Evolutionary conservation across 2,113 vertebrate species (phyloP).

Genomic region (Pionites leucogaster): DNA sequence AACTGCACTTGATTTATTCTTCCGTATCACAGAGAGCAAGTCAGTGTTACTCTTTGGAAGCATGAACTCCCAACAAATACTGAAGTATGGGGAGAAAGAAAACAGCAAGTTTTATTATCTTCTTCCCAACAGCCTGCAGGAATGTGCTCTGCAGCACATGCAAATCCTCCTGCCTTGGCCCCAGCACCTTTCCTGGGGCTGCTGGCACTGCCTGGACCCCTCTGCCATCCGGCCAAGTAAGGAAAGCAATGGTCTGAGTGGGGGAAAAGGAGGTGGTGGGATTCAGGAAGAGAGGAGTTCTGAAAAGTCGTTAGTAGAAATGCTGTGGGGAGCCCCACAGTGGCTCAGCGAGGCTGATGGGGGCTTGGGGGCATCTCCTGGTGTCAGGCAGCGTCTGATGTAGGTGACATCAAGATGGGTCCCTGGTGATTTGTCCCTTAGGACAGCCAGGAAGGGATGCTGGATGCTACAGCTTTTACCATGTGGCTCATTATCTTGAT

Average conservation of each 20-base stretch:
- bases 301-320: neutral
- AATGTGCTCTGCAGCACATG: neutral
- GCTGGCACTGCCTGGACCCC: neutral
- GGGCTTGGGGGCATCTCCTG: neutral
- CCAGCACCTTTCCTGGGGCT: neutral
- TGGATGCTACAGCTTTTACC: neutral
- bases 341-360: rapidly evolving
- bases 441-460: neutral
- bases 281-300: neutral
- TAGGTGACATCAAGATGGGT: neutral
- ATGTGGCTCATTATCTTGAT: rapidly evolving
- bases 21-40: rapidly evolving
- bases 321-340: neutral
- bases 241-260: neutral
- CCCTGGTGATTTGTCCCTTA: neutral
- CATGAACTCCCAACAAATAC: neutral
- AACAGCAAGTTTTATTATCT: neutral
- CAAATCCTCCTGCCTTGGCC: neutral
- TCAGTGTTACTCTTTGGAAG: neutral
- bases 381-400: neutral
- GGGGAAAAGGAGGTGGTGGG: neutral
- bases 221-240: rapidly evolving
- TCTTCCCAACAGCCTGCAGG: neutral
- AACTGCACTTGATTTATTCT: neutral
- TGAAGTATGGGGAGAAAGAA: neutral